A percentile compares a stretch with the other conserved stretches of the same genome.
phyloP scores from a whole-genome alignment of 2,888 invertebrate genomes.

The Parnassius apollo region DNA sequence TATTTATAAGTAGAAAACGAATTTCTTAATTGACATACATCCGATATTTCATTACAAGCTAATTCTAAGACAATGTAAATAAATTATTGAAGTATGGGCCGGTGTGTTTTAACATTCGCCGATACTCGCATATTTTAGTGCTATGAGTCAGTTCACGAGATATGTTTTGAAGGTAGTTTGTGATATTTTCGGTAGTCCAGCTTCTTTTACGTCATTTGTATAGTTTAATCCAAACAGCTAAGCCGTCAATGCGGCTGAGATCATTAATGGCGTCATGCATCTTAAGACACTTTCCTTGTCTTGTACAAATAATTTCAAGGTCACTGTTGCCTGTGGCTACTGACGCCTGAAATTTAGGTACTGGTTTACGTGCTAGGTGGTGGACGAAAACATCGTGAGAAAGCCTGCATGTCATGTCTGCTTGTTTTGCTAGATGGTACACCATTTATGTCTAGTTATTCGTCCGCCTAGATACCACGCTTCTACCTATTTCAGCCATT shows the following conservation, averaged over 20 bases:
- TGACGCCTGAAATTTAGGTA: too few species aligned
- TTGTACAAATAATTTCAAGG: conserved; percentile 16
- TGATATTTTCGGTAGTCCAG: conserved; percentile 12
- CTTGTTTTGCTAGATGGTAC: too few species aligned
- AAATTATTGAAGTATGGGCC: too few species aligned
- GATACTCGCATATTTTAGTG: neutral
- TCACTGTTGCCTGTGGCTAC: neutral
- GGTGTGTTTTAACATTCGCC: neutral
- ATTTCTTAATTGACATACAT: conserved; percentile 1
- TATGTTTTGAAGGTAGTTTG: conserved; percentile 6
- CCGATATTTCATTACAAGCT: neutral
- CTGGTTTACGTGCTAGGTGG: too few species aligned
- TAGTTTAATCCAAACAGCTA: conserved; percentile 14
- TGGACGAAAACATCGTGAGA: too few species aligned
- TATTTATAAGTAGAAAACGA: too few species aligned
- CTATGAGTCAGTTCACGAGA: conserved; percentile 6
- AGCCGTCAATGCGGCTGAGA: conserved; percentile 19
- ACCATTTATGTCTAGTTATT: too few species aligned
- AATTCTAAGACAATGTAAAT: too few species aligned
- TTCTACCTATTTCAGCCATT: too few species aligned
- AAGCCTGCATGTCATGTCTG: too few species aligned
- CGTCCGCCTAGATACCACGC: too few species aligned
- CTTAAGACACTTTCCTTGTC: conserved; percentile 15
- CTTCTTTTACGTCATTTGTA: conserved; percentile 20
- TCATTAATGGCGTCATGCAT: conserved; percentile 21